phyloP scores from a whole-genome alignment of 2,797 vertebrate species.

The Xenopus petersii region DNA sequence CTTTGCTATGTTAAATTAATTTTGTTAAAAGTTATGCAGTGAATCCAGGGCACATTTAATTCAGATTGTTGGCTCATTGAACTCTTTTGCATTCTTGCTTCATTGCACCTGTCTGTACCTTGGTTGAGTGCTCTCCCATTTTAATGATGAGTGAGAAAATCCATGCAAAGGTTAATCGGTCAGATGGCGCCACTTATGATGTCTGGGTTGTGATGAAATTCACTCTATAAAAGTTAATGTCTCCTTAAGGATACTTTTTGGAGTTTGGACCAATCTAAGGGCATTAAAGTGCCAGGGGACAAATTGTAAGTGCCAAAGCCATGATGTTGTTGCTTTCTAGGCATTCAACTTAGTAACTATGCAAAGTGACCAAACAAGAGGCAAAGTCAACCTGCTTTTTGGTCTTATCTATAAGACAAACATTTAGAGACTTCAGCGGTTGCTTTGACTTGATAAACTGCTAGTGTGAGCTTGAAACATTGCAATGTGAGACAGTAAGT shows the following conservation, averaged over 20 bases:
- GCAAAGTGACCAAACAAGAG: not conserved
- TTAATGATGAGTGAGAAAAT: slow-evolving; percentile 9
- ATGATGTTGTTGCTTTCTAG: not conserved
- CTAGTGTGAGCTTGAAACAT: too few relatives aligned
- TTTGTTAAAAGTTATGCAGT: not conserved
- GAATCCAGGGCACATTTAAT: not conserved
- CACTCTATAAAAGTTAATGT: slow-evolving; percentile 5
- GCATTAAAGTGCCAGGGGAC: not conserved
- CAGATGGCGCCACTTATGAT: slow-evolving; percentile 5
- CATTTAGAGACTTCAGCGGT: too few relatives aligned
- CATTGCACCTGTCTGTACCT: not conserved
- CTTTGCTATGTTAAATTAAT: too few relatives aligned
- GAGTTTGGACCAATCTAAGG: not conserved
- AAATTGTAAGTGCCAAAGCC: not conserved
- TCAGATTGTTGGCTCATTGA: slow-evolving; percentile 4
- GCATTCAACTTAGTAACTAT: not conserved
- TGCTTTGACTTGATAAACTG: too few relatives aligned
- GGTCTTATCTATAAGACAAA: too few relatives aligned
- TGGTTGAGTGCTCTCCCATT: slow-evolving; percentile 9
- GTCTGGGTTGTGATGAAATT: not conserved
- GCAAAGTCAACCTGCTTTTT: too few relatives aligned
- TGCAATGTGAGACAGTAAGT: too few relatives aligned
- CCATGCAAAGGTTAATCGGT: slow-evolving; percentile 17
- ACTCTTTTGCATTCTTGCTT: slow-evolving; percentile 14
- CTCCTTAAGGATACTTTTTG: not conserved